These are phyloP conservation scores for Heterochromis multidens DNA, from an alignment of 2,113 vertebrate species.

Conservation along the genomic window DNA sequence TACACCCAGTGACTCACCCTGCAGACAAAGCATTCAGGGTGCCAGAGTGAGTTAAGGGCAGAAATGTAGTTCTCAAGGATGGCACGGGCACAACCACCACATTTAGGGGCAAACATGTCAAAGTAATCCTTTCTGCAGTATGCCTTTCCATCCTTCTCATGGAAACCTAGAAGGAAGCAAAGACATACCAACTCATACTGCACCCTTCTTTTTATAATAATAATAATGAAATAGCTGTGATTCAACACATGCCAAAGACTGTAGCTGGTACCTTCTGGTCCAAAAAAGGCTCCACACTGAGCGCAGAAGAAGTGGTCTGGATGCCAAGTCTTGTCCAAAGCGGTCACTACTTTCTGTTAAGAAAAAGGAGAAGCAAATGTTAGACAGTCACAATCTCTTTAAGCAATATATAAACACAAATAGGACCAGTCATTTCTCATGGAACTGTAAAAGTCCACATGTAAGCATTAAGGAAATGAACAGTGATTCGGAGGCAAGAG, in stretches of 20 bases:
- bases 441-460: not conserved
- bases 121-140: constrained; percentile 97
- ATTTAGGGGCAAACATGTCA: constrained; percentile 96
- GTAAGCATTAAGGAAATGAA: not conserved
- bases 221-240: not conserved
- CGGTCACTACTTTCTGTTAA: constrained; percentile 85
- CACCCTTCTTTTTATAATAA: not conserved
- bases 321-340: constrained; percentile 95
- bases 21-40: constrained; percentile 95
- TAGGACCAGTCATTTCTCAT: not conserved
- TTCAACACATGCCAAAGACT: not conserved
- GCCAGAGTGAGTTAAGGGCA: constrained; percentile 93
- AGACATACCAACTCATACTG: not conserved
- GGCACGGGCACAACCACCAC: constrained; percentile 89
- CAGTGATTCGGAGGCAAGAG: constrained; percentile 4
- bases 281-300: constrained; percentile 79
- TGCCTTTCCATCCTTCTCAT: constrained; percentile 94
- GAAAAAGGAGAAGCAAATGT: not conserved
- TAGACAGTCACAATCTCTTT: not conserved
- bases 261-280: constrained; percentile 57
- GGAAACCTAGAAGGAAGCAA: constrained; percentile 81
- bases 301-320: constrained; percentile 97
- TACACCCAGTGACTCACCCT: constrained; percentile 79
- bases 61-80: constrained; percentile 98
- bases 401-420: not conserved